phyloP scores from a whole-genome alignment of 2,797 vertebrate species.

The Arnoldichthys spilopterus region DNA sequence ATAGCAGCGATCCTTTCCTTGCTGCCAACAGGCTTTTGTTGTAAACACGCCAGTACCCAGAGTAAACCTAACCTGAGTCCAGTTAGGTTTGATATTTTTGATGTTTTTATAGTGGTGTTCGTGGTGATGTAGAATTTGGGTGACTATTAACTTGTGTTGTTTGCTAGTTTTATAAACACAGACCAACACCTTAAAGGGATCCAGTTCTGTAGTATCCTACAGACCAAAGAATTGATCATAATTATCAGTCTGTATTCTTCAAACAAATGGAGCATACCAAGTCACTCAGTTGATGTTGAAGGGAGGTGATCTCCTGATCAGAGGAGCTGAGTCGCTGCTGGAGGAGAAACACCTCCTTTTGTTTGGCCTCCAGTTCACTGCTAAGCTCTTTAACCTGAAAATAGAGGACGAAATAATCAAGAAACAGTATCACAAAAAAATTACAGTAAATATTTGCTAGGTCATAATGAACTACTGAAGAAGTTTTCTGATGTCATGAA shows the following conservation, averaged over 20 bases:
- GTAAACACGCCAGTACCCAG: too few species aligned
- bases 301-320: slow-evolving; percentile 78
- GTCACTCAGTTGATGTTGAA: slow-evolving; percentile 80
- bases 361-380: slow-evolving; percentile 80
- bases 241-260: neutral
- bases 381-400: slow-evolving; percentile 78
- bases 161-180: too few species aligned
- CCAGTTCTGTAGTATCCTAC: too few species aligned
- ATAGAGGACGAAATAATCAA: neutral
- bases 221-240: too few species aligned
- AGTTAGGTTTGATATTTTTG: too few species aligned
- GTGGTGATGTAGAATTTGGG: too few species aligned
- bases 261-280: slow-evolving; percentile 74
- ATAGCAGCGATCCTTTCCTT: too few species aligned
- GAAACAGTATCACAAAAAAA: neutral
- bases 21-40: too few species aligned
- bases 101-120: too few species aligned
- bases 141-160: too few species aligned
- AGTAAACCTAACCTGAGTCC: too few species aligned
- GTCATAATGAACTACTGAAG: neutral
- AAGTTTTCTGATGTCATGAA: neutral
- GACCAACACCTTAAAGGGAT: too few species aligned
- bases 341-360: slow-evolving; percentile 76
- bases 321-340: slow-evolving; percentile 77
- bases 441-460: neutral